Conservation (phyloP, 2,797 vertebrate genomes). For the Diceros bicornis region DNA sequence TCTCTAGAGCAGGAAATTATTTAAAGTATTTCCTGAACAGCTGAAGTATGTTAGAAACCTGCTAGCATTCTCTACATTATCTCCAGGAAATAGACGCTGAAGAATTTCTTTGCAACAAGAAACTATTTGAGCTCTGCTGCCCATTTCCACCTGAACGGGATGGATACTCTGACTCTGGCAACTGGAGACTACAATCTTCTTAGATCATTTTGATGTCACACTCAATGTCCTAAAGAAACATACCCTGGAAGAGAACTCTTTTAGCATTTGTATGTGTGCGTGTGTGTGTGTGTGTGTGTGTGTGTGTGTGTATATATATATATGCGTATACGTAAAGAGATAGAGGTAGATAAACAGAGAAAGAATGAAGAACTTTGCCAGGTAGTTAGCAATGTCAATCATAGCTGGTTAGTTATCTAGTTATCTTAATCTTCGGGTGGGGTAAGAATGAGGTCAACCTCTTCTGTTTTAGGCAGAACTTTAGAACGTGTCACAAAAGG, state of each 20-base stretch:
- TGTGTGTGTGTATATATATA: background rate
- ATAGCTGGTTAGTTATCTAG: background rate
- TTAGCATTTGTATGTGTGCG: too few relatives aligned
- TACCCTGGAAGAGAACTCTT: background rate
- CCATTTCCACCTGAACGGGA: constrained; percentile 25
- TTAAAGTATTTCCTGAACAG: constrained; percentile 81
- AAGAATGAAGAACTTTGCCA: background rate
- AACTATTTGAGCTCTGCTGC: constrained; percentile 11
- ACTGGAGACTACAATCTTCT: background rate
- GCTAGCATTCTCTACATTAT: constrained; percentile 68
- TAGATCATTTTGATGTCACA: background rate
- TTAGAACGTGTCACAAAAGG: constrained; percentile 9
- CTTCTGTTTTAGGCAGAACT: constrained; percentile 37
- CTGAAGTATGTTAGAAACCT: constrained; percentile 84
- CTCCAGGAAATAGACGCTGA: constrained; percentile 72
- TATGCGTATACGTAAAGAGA: background rate
- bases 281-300: background rate
- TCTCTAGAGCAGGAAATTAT: constrained; percentile 75
- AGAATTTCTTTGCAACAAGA: constrained; percentile 55
- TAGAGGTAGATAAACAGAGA: background rate
- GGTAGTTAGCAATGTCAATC: background rate
- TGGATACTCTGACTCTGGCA: background rate
- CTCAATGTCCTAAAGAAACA: background rate
- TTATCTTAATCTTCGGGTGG: background rate
- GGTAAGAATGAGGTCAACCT: constrained; percentile 64